Evolutionary conservation across 2,888 invertebrate genomes (phyloP).

Genomic region (Archips crataeganus): DNA sequence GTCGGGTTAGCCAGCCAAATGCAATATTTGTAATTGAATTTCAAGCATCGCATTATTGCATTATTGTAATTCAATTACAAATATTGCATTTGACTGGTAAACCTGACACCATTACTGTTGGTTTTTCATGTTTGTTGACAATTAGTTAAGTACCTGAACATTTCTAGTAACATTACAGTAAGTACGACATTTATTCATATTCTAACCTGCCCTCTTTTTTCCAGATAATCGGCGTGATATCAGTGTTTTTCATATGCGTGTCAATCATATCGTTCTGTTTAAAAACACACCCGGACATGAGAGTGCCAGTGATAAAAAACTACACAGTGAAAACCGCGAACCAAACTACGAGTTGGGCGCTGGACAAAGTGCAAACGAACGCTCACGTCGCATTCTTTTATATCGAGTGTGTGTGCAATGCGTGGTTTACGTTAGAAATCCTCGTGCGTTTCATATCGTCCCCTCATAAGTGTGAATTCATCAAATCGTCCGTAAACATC

Average conservation of each 20-base stretch:
- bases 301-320: constrained; percentile 95
- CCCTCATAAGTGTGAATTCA: constrained; percentile 97
- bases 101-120: no score
- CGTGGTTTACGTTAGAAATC: constrained; percentile 99
- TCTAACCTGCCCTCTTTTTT: constrained; percentile 62
- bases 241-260: constrained; percentile 99
- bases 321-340: constrained; percentile 91
- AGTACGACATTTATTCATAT: not conserved
- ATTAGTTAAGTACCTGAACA: no score
- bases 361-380: constrained; percentile 97
- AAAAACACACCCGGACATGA: constrained; percentile 99
- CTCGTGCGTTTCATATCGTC: constrained; percentile 96
- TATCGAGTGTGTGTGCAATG: constrained; percentile 99
- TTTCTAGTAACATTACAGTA: not conserved
- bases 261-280: constrained; percentile 99
- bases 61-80: no score
- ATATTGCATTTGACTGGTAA: no score
- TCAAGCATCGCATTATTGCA: no score
- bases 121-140: no score
- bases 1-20: no score
- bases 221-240: constrained; percentile 98
- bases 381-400: constrained; percentile 99
- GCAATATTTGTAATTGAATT: no score
- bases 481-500: constrained; percentile 98
- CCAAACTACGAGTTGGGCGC: constrained; percentile 91